Conservation (phyloP, 2,888 invertebrate species). For the Odontomyia ornata region DNA sequence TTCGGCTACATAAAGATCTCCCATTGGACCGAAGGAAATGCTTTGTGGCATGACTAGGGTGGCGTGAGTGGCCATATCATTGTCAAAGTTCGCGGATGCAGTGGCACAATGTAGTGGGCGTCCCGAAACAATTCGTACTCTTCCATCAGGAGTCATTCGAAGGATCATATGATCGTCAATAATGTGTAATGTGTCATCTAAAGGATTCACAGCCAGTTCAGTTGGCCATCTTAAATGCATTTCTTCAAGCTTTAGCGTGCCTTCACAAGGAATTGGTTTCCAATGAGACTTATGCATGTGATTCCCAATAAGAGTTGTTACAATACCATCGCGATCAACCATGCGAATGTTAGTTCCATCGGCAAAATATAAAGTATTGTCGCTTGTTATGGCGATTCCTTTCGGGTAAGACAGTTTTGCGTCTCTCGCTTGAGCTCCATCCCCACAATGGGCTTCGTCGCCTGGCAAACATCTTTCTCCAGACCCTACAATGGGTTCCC, state of each 20-base stretch:
- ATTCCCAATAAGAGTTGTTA: constrained; percentile 90
- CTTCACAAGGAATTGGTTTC: constrained; percentile 93
- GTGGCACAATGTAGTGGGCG: constrained; percentile 92
- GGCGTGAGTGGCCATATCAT: constrained; percentile 89
- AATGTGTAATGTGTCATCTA: constrained; percentile 94
- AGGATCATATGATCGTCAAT: constrained; percentile 96
- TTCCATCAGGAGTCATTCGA: constrained; percentile 88
- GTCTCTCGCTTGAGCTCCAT: constrained; percentile 89
- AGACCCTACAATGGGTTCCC: constrained; percentile 94
- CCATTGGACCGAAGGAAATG: constrained; percentile 91
- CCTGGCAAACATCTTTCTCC: constrained; percentile 93
- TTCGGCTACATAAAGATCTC: constrained; percentile 93
- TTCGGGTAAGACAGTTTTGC: constrained; percentile 96
- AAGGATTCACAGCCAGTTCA: constrained; percentile 90
- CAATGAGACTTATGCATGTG: constrained; percentile 93
- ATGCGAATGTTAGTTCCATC: constrained; percentile 94
- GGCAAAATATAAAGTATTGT: constrained; percentile 92
- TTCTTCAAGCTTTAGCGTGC: constrained; percentile 89
- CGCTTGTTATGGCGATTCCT: constrained; percentile 92
- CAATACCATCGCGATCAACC: constrained; percentile 91
- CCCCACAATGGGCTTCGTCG: constrained; percentile 95
- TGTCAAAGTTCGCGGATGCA: constrained; percentile 75
- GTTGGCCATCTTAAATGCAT: constrained; percentile 97
- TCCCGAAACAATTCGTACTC: constrained; percentile 92
- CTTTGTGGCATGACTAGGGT: constrained; percentile 93